Percentiles rank a stretch among this genome's conserved stretches.
Evolutionary conservation across 1,140 invertebrate species (phyloP).

Genomic region (Euborellia annulipes): DNA sequence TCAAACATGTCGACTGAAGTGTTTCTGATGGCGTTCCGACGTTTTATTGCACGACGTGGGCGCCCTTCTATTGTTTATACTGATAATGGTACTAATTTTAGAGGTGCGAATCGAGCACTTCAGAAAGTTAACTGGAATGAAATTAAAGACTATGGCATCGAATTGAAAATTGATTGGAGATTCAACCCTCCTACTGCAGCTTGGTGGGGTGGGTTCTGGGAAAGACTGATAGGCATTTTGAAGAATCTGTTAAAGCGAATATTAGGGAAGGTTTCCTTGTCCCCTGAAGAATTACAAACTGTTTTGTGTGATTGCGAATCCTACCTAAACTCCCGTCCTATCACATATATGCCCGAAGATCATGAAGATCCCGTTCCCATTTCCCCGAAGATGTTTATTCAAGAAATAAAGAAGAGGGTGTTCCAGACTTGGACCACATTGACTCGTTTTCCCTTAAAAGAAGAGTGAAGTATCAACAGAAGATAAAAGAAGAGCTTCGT

Average conservation of each 20-base stretch:
- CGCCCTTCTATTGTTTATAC: conserved; percentile 18
- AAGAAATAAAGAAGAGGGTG: too few relatives aligned
- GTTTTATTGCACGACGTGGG: conserved; percentile 26
- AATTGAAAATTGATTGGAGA: conserved; percentile 22
- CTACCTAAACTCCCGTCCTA: conserved; percentile 21
- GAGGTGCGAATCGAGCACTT: conserved; percentile 15
- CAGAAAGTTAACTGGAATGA: conserved; percentile 9
- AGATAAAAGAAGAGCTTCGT: too few relatives aligned
- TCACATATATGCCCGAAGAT: conserved; percentile 22
- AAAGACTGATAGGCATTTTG: conserved; percentile 24
- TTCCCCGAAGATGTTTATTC: conserved; percentile 17
- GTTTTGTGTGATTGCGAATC: conserved; percentile 21
- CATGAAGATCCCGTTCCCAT: conserved; percentile 9
- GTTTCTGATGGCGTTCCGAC: conserved; percentile 22
- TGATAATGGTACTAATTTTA: conserved; percentile 27
- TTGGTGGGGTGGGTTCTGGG: conserved; percentile 29
- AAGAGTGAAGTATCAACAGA: too few relatives aligned
- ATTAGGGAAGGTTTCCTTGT: conserved; percentile 17
- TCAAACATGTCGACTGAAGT: conserved; percentile 21
- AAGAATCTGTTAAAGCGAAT: conserved; percentile 20
- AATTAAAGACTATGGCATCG: too few relatives aligned
- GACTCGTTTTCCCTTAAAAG: too few relatives aligned
- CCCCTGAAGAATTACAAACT: conserved; percentile 21
- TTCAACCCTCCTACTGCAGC: conserved; percentile 23
- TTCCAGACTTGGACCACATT: too few relatives aligned